Conservation (phyloP, 2,797 vertebrate genomes). For the Chaetophractus vellerosus region DNA sequence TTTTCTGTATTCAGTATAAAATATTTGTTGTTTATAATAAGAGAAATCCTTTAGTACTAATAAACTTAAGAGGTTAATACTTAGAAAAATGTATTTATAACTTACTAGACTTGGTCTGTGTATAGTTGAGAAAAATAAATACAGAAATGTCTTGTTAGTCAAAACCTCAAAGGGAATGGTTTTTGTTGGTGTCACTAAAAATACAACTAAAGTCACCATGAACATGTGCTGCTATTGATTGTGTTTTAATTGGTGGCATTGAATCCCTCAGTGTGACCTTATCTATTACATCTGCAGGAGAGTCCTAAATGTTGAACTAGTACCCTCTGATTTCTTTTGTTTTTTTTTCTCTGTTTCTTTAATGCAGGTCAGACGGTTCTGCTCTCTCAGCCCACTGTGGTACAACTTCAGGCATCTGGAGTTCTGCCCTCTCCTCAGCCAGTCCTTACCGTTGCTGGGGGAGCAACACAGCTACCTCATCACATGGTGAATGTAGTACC, state of each 20-base stretch:
- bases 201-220: background rate
- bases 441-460: constrained; percentile 89
- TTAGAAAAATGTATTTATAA: background rate
- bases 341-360: constrained; percentile 21
- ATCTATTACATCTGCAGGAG: background rate
- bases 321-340: background rate
- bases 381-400: constrained; percentile 93
- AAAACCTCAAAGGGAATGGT: background rate
- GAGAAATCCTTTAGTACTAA: constrained; percentile 41
- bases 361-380: constrained; percentile 92
- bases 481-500: constrained; percentile 89
- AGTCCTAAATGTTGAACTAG: background rate
- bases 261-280: background rate
- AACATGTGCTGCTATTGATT: background rate
- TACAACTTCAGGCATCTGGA: constrained; percentile 93
- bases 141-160: background rate
- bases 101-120: background rate
- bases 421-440: constrained; percentile 88
- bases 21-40: constrained; percentile 6
- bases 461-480: constrained; percentile 89
- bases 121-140: constrained; percentile 44
- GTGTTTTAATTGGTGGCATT: background rate
- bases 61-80: background rate
- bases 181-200: background rate
- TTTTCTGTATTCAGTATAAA: constrained; percentile 20